Base-by-base conservation (phyloP, 1,140 invertebrate genomes). In the Drosophila kanapiae region DNA sequence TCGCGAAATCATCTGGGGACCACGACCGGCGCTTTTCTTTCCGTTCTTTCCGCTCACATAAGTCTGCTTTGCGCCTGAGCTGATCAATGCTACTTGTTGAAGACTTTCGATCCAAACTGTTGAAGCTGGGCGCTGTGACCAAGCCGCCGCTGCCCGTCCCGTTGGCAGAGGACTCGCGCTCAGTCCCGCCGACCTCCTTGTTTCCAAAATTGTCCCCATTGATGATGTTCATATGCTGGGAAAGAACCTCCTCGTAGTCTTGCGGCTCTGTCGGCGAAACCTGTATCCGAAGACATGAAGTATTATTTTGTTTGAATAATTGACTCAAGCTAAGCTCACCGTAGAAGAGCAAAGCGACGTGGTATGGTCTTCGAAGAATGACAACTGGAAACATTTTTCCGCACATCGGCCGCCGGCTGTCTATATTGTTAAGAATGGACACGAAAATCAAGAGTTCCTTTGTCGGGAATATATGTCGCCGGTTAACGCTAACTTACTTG, bases 191-290 rank as follows among this genome's bases (percentile, higher is more conserved):
- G 31, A 45, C 38, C 2, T 91, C 91, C 53, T 91, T 91, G 33
- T 95, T 92, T 69, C 97, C 96, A 48, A 95, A 92, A 84, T 95
- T 96, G 13, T 95, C 94, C 8, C 97, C 97, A 84, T 97, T 96
- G 74, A 97, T 94, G 51, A 96, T 92, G 31, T 94, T 85, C 78
- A 96, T 95, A 92, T 97, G 96, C 84, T 97, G 95, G 53, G 94
- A 93, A 49, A 98, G 94, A 93, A 98, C 98, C 78, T 99, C 98
- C 93, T 99, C 98, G 94, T 97, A 99, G 93, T 99, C 98, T n/a
- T 98, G 94, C 27, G 98, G 98, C 91, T 98, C 97, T 78, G 94
- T 96, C 7, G 96, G 93, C 48, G 96, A 97, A 90, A 96, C 94
- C 96, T 86, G 10, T 60, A 7, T 3, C 29, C 56, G 31, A 49